Evolutionary conservation across 2,888 invertebrate genomes (phyloP).

Genomic region (Ochropleura leucogaster): DNA sequence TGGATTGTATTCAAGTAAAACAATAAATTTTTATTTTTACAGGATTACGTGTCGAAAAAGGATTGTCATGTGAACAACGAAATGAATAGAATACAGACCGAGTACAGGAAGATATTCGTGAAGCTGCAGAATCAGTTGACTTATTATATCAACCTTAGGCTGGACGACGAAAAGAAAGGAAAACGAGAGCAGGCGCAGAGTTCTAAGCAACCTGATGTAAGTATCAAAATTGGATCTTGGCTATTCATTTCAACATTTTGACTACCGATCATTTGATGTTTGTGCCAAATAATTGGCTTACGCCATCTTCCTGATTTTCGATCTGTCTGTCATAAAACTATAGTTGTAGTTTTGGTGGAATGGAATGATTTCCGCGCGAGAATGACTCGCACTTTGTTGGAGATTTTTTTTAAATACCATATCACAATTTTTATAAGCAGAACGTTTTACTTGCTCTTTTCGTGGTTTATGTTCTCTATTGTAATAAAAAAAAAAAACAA

Average conservation of each 20-base stretch:
- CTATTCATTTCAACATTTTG: neutral
- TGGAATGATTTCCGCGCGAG: neutral
- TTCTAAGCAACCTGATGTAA: slow-evolving; percentile 78
- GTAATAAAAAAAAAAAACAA: neutral
- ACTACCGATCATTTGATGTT: neutral
- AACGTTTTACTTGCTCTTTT: neutral
- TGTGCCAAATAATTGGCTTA: neutral
- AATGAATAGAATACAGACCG: slow-evolving; percentile 91
- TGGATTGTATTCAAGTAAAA: too few relatives aligned
- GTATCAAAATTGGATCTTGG: slow-evolving; percentile 39
- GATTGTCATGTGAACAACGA: slow-evolving; percentile 92
- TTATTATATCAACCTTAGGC: slow-evolving; percentile 82
- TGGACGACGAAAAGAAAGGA: slow-evolving; percentile 82
- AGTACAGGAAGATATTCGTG: slow-evolving; percentile 90
- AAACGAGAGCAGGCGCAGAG: slow-evolving; percentile 64
- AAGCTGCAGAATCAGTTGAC: slow-evolving; percentile 89
- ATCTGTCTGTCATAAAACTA: neutral
- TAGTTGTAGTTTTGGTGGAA: neutral
- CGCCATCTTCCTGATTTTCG: neutral
- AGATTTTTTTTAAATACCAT: neutral
- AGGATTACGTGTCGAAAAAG: slow-evolving; percentile 92
- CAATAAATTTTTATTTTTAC: slow-evolving; percentile 38
- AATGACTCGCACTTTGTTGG: neutral
- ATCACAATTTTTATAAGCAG: neutral
- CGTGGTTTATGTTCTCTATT: neutral